Evolutionary conservation across 2,888 invertebrate species (phyloP), one percentile per base, ranked within the genome.

Genomic region (Cheilosia soror): DNA sequence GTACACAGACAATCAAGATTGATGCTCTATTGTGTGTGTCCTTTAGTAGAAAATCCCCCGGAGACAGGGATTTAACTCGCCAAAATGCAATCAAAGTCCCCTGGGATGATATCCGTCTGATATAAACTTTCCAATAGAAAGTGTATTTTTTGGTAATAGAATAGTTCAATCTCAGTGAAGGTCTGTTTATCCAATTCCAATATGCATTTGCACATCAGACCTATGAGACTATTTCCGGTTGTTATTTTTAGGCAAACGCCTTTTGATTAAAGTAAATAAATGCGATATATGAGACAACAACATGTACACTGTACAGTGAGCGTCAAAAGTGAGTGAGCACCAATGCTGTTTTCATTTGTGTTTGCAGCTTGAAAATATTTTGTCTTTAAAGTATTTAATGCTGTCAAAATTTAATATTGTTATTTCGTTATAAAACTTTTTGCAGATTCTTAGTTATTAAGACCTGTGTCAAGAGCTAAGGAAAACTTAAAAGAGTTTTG

Each of bases 1-100:
- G 62, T 49, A 53, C 51, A 27, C 42, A 76, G 31, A 68, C 57
- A 68, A 68, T 60, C 51, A 57, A 76, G 76, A 76, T 76, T 76
- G 66, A 76, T 76, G 66, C 49, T 49, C 20, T 9, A 29, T 42
- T 25, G 40, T 31, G 44, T 66, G 29, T 20, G 60, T 29, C 62
- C 37, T 40, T 49, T 27, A 4, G n/a, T 13, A 40, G 20, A 6
- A 11, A 37, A 29, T 51, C 37, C 71, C 37, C 33, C 31, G 2
- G 9, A 7, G 13, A 51, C 25, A 9, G 0, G 15, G 4, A 51
- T n/a, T 51, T 53, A 49, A 37, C 37, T 60, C 15, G 49, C 15
- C 15, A 13, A 51, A 72, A 42, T 60, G 40, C 60, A 51, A 60
- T 72, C 27, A 49, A 20, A 60, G 20, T 51, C 71, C 51, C 11